Conservation (phyloP, 2,888 invertebrate species). For the Sesia apiformis region DNA sequence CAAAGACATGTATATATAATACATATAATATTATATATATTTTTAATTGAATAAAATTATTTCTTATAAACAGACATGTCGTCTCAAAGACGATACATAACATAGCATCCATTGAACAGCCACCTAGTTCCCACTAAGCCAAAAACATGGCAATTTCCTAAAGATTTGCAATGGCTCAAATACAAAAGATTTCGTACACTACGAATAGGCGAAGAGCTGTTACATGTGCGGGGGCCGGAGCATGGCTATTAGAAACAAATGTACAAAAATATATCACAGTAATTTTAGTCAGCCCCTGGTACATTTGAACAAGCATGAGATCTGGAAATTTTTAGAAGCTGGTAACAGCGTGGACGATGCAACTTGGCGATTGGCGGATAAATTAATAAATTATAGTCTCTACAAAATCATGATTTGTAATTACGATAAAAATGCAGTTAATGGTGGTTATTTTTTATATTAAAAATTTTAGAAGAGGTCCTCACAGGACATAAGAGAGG, state of each 20-base stretch:
- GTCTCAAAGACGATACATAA: constrained; percentile 16
- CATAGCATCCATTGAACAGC: constrained; percentile 45
- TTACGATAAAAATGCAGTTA: no score
- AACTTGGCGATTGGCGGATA: no score
- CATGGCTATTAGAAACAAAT: constrained; percentile 43
- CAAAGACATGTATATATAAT: constrained; percentile 57
- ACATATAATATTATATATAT: constrained; percentile 28
- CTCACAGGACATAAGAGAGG: no score
- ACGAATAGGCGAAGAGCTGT: constrained; percentile 32
- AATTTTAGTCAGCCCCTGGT: constrained; percentile 61
- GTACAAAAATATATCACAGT: constrained; percentile 71
- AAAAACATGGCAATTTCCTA: constrained; percentile 30
- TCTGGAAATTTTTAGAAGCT: constrained; percentile 23
- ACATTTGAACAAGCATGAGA: constrained; percentile 17
- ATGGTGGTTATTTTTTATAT: no score
- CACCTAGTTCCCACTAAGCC: constrained; percentile 51
- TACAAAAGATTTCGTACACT: constrained; percentile 29
- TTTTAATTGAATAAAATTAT: constrained; percentile 54
- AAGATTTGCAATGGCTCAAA: constrained; percentile 29
- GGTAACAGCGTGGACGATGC: no score
- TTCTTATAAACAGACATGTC: constrained; percentile 54
- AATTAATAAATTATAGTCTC: no score
- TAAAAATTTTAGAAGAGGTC: no score
- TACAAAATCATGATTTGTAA: no score
- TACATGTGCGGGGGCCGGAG: constrained; percentile 38